Evolutionary conservation across 2,797 vertebrate species (phyloP), one percentile per base, ranked within the genome.

Genomic region (Sebastes diploproa): DNA sequence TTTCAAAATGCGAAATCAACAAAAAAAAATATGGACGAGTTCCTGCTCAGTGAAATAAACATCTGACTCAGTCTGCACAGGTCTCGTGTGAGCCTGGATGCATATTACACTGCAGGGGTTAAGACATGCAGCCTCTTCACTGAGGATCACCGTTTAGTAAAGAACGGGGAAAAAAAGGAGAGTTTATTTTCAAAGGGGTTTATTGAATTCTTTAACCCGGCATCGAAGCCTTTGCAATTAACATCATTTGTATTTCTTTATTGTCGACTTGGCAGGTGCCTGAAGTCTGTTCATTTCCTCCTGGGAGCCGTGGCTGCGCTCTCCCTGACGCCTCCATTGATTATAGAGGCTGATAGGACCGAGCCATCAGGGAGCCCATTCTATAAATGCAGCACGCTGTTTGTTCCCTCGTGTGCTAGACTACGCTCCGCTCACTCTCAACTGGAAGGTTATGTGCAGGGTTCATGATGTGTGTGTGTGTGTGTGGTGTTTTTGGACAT

Each of bases 201-300:
- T 75, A 82, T 80, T 81, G 25, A 75, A 36, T 82, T 84, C 61
- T 36, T 86, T 73, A 65, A 82, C 76, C 60, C 60, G 2, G 8
- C 7, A 11, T 71, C 13, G 5, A 69, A 76, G 75, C 50, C 72
- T 84, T 76, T 82, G 63, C 86, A 90, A 94, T 91, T 92, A 92
- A 78, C 74, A 60, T 78, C 32, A 78, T 91, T 89, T 92, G 84
- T 92, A 80, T 91, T 83, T 88, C 70, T 84, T 86, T 84, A 85
- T 74, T 88, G 86, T 34, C 22, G 12, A 61, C 78, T 80, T 79
- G 84, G 79, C 84, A 88, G 86, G 46, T 80, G 73, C 67, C 84
- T 77, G 52, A 72, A 83, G 81, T 81, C 71, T 80, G 78, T 82
- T 90, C 66, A 84, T 86, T 90, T 89, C 85, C 89, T 87, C 86